These are phyloP conservation scores for Peromyscus leucopus DNA, from an alignment of 2,113 vertebrate species.

Conservation along the genomic window DNA sequence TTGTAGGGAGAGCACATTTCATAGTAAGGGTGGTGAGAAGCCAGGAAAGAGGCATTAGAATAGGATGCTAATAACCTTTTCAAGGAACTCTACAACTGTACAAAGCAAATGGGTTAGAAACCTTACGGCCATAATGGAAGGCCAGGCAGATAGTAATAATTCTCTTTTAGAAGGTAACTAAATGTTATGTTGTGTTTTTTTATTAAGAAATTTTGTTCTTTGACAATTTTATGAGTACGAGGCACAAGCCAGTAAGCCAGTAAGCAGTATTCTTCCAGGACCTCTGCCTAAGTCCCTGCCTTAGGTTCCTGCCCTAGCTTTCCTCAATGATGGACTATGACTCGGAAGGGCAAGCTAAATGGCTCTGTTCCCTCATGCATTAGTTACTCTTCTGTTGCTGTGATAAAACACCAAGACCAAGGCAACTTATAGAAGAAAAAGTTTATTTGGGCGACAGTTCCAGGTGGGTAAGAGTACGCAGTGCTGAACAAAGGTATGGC, in stretches of 20 bases:
- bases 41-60: background rate
- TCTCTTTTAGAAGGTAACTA: background rate
- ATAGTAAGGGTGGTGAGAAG: background rate
- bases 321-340: background rate
- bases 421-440: background rate
- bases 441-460: background rate
- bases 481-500: background rate
- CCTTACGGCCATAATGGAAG: background rate
- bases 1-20: background rate
- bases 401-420: background rate
- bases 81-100: background rate
- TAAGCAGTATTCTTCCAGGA: background rate
- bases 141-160: background rate
- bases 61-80: background rate
- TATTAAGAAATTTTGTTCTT: background rate
- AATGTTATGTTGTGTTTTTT: background rate
- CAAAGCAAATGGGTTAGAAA: background rate
- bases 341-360: background rate
- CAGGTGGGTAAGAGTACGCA: background rate
- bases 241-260: background rate
- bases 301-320: background rate
- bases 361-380: background rate
- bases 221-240: background rate
- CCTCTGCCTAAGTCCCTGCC: background rate
- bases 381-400: background rate